These are phyloP conservation scores for Eulithis prunata DNA, from an alignment of 2,888 invertebrate species.

Conservation along the genomic window DNA sequence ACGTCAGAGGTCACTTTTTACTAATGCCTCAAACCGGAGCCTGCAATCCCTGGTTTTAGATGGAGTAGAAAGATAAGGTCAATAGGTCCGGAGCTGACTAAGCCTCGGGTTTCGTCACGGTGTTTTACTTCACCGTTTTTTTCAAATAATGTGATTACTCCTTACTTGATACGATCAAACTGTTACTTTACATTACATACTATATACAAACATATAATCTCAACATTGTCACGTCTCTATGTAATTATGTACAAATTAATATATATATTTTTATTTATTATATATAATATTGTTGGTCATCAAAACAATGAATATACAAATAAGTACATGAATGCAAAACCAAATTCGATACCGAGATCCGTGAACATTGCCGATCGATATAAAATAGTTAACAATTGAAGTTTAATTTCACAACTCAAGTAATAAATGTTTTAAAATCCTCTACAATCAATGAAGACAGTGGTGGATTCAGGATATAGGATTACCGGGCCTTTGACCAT, in stretches of 20 bases:
- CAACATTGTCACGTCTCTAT: constrained; percentile 33
- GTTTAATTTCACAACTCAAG: not conserved
- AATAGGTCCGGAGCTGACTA: no score
- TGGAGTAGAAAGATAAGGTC: no score
- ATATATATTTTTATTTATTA: not conserved
- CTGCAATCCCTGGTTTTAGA: no score
- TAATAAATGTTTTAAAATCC: not conserved
- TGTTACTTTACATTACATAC: constrained; percentile 22
- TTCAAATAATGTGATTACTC: not conserved
- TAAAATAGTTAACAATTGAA: not conserved
- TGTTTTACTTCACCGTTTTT: not conserved
- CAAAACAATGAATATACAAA: constrained; percentile 19
- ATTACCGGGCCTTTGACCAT: no score
- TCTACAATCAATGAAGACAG: no score
- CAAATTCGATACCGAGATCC: constrained; percentile 44
- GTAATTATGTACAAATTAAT: constrained; percentile 32
- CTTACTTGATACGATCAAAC: constrained; percentile 29
- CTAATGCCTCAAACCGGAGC: no score
- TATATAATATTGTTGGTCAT: constrained; percentile 11
- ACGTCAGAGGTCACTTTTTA: no score
- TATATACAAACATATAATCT: constrained; percentile 32
- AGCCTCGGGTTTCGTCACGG: no score
- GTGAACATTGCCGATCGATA: constrained; percentile 12
- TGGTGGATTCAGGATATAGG: no score
- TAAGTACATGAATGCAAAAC: constrained; percentile 31